These are phyloP conservation scores for Anastrepha ludens DNA, from an alignment of 1,140 invertebrate genomes.

Conservation along the genomic window DNA sequence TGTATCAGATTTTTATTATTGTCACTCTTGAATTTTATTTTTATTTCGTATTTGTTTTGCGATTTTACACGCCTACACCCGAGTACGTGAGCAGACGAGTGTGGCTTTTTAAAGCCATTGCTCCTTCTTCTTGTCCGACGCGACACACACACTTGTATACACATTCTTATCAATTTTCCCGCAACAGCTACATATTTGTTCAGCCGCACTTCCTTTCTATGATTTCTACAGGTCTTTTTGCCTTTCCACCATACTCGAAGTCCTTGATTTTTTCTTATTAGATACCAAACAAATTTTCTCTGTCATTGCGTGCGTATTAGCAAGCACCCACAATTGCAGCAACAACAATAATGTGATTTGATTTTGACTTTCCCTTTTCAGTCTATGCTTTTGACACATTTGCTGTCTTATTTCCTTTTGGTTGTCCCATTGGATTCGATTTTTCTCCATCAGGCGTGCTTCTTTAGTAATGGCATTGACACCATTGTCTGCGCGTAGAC, in stretches of 20 bases:
- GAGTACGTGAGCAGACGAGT: slow-evolving; percentile 13
- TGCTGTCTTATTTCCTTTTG: background rate
- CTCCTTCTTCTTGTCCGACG: background rate
- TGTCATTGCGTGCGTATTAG: background rate
- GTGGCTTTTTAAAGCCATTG: background rate
- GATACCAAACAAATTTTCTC: slow-evolving; percentile 7
- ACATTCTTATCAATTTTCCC: background rate
- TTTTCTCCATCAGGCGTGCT: background rate
- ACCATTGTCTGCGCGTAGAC: slow-evolving; percentile 28
- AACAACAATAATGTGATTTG: slow-evolving; percentile 11
- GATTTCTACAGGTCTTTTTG: background rate
- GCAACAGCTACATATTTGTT: background rate
- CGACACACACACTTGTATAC: background rate
- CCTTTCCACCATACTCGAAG: background rate
- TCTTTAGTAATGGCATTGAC: slow-evolving; percentile 34
- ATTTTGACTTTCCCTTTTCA: slow-evolving; percentile 25
- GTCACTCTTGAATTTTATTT: background rate
- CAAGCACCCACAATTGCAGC: slow-evolving; percentile 6
- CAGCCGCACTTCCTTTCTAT: background rate
- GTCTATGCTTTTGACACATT: slow-evolving; percentile 27
- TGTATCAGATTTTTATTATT: slow-evolving; percentile 21
- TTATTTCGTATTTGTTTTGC: slow-evolving; percentile 7
- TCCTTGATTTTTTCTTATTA: background rate
- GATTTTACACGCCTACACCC: background rate
- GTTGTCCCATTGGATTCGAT: background rate